Evolutionary conservation across 2,888 invertebrate species (phyloP).

Genomic region (Pachymerium ferrugineum): DNA sequence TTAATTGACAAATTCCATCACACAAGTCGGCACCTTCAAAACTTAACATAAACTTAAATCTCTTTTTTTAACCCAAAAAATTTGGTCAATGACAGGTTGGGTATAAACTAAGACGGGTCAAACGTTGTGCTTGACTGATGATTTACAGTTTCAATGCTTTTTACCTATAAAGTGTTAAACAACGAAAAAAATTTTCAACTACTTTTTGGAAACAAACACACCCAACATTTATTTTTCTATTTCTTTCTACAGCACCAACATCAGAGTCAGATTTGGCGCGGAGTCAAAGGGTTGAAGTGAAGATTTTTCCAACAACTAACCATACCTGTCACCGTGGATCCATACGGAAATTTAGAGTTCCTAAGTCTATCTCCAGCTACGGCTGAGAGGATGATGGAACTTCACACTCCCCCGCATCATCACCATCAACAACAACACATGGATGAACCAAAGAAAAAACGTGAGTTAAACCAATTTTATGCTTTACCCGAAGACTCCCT

Average conservation of each 20-base stretch:
- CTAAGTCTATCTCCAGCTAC: conserved; percentile 27
- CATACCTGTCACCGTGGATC: background rate
- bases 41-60: background rate
- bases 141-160: conserved; percentile 14
- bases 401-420: conserved; percentile 30
- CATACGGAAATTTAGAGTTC: conserved; percentile 27
- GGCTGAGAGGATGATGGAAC: conserved; percentile 31
- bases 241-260: background rate
- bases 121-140: conserved; percentile 24
- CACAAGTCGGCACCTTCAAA: background rate
- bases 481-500: no score
- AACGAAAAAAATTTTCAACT: background rate
- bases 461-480: background rate
- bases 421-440: conserved; percentile 9
- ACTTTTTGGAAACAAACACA: background rate
- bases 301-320: background rate
- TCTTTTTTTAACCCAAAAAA: background rate
- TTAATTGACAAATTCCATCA: no score
- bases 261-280: background rate
- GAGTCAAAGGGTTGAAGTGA: conserved; percentile 10
- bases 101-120: background rate
- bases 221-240: background rate
- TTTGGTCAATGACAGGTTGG: conserved; percentile 22
- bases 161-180: background rate
- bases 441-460: conserved; percentile 31